Evolutionary conservation across 2,888 invertebrate genomes (phyloP), one percentile per base, ranked within the genome.

Genomic region (Isoperla grammatica): DNA sequence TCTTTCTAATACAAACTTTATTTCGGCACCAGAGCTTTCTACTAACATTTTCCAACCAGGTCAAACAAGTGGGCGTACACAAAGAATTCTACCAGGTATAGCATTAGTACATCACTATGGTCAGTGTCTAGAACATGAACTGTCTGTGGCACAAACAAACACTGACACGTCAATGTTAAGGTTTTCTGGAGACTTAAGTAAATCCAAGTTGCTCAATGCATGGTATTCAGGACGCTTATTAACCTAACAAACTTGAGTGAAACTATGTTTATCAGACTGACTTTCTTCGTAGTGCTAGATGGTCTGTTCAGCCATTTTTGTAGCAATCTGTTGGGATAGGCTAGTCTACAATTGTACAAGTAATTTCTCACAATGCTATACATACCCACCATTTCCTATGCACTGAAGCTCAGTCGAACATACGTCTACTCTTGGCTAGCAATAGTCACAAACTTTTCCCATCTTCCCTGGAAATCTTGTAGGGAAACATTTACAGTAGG

Each of bases 1-100:
- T n/a, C 37, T 61, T 4, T 59, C 59, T 19, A 63, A 63, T 40
- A 61, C 63, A 2, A 37, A 39, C 19, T 63, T 53, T 37, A 39
- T 53, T 37, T 12, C 53, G 11, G 20, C n/a, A 19, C 53, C 39
- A 4, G 53, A 39, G 39, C 15, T 17, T 9, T 2, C 37, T 4
- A 15, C 53, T 17, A 11, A 17, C 6, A 53, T 53, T 19, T 20
- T 40, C 9, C 53, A 46, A 9, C 55, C 39, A 15, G 54, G 40
- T 11, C 48, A 49, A 8, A 46, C 15, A 9, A 19, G 46, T 5
- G n/a, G 54, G 11, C 55, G 57, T 15, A 61, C 60, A 19, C 65
- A 64, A 40, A 57, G 58, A 20, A 60, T 65, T 13, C 63, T 64
- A 6, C 60, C 50, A 35, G 63, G 64, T 9, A 65, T 65, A 15